phyloP scores from a whole-genome alignment of 2,888 invertebrate species.

The Gari tellinella region DNA sequence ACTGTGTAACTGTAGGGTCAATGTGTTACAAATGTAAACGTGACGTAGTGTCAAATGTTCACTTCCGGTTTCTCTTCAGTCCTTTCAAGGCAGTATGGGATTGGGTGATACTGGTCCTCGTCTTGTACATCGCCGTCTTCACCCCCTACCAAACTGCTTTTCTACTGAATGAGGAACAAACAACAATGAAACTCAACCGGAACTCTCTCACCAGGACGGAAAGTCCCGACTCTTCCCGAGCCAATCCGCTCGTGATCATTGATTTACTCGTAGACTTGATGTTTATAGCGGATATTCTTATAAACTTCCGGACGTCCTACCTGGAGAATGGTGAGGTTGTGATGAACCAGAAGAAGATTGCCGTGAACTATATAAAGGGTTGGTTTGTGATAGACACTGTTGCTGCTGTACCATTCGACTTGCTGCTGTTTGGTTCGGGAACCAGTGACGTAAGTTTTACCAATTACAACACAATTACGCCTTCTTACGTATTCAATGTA shows the following conservation, averaged over 20 bases:
- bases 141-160: constrained; percentile 83
- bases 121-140: constrained; percentile 84
- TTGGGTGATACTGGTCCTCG: constrained; percentile 84
- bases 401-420: constrained; percentile 99
- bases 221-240: constrained; percentile 79
- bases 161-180: constrained; percentile 82
- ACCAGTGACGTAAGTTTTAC: constrained; percentile 84
- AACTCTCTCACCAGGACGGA: constrained; percentile 77
- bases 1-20: too few relatives aligned
- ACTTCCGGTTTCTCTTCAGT: constrained; percentile 43
- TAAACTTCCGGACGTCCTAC: constrained; percentile 84
- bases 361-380: constrained; percentile 86
- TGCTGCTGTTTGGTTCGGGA: constrained; percentile 89
- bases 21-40: background rate
- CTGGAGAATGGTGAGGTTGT: constrained; percentile 84
- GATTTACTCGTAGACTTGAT: constrained; percentile 84
- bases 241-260: constrained; percentile 83
- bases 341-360: constrained; percentile 83
- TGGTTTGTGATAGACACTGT: constrained; percentile 99
- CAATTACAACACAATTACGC: too few relatives aligned
- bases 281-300: constrained; percentile 84
- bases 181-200: constrained; percentile 77
- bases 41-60: background rate
- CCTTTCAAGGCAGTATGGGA: constrained; percentile 85
- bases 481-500: too few relatives aligned